Conservation (phyloP, 2,888 invertebrate species). For the Drosophila aldrichi region DNA sequence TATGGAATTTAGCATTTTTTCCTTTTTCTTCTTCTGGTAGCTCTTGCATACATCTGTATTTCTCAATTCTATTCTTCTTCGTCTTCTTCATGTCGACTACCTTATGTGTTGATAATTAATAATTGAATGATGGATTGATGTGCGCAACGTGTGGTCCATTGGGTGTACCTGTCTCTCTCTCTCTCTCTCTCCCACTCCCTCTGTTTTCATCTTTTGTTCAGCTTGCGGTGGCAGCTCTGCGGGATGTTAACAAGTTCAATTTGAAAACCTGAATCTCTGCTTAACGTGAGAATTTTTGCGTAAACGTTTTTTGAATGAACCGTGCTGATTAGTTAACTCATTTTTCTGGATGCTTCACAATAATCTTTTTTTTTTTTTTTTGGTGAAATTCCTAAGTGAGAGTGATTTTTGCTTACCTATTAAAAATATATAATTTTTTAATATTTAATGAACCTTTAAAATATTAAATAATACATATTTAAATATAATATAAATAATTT, state of each 20-base stretch:
- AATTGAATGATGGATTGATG: slow-evolving; percentile 59
- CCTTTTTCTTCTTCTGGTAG: slow-evolving; percentile 41
- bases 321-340: slow-evolving; percentile 55
- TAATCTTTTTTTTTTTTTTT: slow-evolving; percentile 2
- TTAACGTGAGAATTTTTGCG: slow-evolving; percentile 49
- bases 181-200: no score
- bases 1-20: slow-evolving; percentile 40
- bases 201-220: slow-evolving; percentile 2
- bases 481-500: no score
- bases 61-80: slow-evolving; percentile 5
- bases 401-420: no score
- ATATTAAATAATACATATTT: no score
- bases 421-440: no score
- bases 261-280: background rate
- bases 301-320: slow-evolving; percentile 51
- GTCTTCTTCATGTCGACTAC: slow-evolving; percentile 2
- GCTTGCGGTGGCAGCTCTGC: slow-evolving; percentile 48
- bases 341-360: slow-evolving; percentile 26
- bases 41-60: background rate
- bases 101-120: slow-evolving; percentile 31
- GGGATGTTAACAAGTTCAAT: slow-evolving; percentile 43
- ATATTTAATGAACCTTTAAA: no score
- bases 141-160: slow-evolving; percentile 51
- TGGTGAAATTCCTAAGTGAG: slow-evolving; percentile 5
- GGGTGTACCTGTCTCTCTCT: background rate